A percentile compares a stretch with the other conserved stretches of the same genome.
Conservation (phyloP, 2,888 invertebrate genomes). For the Ctenicera cuprea region DNA sequence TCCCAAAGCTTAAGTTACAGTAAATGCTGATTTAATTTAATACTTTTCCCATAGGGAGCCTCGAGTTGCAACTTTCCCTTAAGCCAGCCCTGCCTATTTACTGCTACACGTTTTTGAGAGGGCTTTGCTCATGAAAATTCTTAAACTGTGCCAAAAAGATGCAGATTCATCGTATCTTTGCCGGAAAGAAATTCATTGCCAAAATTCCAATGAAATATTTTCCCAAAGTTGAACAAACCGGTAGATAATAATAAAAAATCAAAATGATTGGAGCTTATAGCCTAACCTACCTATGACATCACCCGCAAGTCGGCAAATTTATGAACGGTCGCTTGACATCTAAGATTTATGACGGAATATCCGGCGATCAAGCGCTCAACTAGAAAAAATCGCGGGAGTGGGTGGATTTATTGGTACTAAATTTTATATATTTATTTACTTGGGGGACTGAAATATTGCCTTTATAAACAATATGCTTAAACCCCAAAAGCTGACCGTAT, state of each 20-base stretch:
- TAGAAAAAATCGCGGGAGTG: slow-evolving; percentile 33
- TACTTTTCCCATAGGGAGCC: too few relatives aligned
- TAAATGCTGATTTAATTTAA: too few relatives aligned
- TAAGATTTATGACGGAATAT: slow-evolving; percentile 43
- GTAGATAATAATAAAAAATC: slow-evolving; percentile 1
- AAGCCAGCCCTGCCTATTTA: too few relatives aligned
- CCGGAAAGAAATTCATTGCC: not conserved
- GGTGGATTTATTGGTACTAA: slow-evolving; percentile 43
- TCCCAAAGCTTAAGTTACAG: too few relatives aligned
- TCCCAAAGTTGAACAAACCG: not conserved
- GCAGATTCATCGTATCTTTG: too few relatives aligned
- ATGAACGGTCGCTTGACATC: slow-evolving; percentile 41
- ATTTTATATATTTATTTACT: slow-evolving; percentile 21
- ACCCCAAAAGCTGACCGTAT: slow-evolving; percentile 3
- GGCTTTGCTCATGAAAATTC: too few relatives aligned
- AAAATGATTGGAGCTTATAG: slow-evolving; percentile 16
- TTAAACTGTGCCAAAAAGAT: too few relatives aligned
- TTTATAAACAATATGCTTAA: slow-evolving; percentile 8
- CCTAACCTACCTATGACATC: slow-evolving; percentile 38
- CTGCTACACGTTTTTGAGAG: too few relatives aligned
- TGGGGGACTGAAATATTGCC: slow-evolving; percentile 3
- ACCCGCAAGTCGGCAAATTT: slow-evolving; percentile 35
- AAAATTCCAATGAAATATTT: not conserved
- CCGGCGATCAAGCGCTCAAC: slow-evolving; percentile 37
- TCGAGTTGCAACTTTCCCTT: too few relatives aligned